A percentile compares a stretch with the other conserved stretches of the same genome.
Conservation (phyloP, 2,113 vertebrate species). For the Cryptotis parvus region DNA sequence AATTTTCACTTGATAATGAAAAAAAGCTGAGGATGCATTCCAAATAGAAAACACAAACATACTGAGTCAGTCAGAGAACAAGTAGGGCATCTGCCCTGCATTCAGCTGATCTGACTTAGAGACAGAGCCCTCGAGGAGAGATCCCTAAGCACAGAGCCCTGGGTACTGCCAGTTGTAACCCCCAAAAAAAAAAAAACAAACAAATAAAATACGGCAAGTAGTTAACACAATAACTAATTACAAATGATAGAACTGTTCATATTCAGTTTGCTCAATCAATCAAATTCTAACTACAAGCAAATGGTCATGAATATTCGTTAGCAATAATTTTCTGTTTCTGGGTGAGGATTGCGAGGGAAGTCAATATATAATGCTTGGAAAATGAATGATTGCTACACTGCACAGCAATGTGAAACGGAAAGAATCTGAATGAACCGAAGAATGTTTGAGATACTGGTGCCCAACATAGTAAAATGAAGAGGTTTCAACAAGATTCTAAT, state of each 20-base stretch:
- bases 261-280: conserved; percentile 44
- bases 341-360: conserved; percentile 15
- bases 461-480: conserved; percentile 48
- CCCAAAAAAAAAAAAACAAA: neutral
- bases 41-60: conserved; percentile 44
- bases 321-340: conserved; percentile 20
- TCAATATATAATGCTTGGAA: conserved; percentile 9
- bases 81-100: neutral
- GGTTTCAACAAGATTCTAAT: neutral
- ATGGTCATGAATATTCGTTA: conserved; percentile 25
- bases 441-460: neutral
- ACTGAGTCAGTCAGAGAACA: neutral
- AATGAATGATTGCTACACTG: conserved; percentile 28
- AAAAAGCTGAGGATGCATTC: conserved; percentile 27
- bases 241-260: neutral
- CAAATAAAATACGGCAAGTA: conserved; percentile 8
- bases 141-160: no score
- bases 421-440: conserved; percentile 36
- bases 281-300: conserved; percentile 51
- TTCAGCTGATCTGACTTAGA: no score
- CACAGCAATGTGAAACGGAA: neutral
- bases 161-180: no score
- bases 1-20: conserved; percentile 14
- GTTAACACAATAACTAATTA: conserved; percentile 45
- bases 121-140: no score